Conservation (phyloP, 2,113 vertebrate genomes). For the Halcyon senegalensis region DNA sequence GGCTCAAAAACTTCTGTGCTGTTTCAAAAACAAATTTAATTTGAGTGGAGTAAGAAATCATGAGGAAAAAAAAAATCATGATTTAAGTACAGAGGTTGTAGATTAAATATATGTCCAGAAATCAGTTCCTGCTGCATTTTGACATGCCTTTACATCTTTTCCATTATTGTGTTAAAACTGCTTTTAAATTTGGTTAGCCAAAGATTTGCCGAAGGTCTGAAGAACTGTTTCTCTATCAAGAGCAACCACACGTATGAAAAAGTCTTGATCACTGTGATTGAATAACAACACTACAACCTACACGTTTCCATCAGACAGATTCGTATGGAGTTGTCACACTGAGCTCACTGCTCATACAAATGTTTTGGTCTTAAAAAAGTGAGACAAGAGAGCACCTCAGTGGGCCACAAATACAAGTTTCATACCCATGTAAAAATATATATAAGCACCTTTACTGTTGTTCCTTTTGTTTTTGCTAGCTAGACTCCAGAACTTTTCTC, state of each 20-base stretch:
- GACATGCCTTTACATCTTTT: neutral
- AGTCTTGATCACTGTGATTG: slow-evolving; percentile 10
- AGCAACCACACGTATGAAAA: neutral
- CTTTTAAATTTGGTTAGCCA: slow-evolving; percentile 1
- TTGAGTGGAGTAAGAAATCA: neutral
- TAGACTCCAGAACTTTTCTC: neutral
- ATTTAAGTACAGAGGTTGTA: neutral
- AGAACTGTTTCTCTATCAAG: neutral
- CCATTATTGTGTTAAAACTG: neutral
- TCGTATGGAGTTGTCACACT: neutral
- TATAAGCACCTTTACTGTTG: neutral
- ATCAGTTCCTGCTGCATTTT: neutral
- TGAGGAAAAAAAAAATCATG: neutral
- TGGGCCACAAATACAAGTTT: neutral
- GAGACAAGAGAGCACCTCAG: neutral
- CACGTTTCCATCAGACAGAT: neutral
- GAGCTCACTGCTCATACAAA: neutral
- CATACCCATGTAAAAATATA: neutral
- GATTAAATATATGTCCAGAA: neutral
- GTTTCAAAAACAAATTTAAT: neutral
- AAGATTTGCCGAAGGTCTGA: slow-evolving; percentile 17
- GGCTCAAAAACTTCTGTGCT: neutral
- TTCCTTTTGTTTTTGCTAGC: neutral
- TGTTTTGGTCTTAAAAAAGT: neutral
- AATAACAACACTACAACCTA: neutral